Evolutionary conservation across 2,888 invertebrate genomes (phyloP).

Genomic region (Agelastica alni): DNA sequence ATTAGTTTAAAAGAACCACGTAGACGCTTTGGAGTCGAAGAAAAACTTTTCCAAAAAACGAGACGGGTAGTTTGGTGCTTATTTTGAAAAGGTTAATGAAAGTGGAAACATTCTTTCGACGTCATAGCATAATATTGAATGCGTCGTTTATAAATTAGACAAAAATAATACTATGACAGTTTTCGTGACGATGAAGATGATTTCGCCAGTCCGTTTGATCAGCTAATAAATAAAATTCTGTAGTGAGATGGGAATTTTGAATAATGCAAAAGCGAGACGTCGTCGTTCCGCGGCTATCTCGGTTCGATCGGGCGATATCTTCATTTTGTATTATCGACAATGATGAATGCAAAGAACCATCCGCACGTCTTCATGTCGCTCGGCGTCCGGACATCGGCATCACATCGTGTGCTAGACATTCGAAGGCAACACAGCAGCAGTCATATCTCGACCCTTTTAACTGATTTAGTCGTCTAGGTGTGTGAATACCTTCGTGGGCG

Average conservation of each 20-base stretch:
- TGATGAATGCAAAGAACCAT: conserved; percentile 28
- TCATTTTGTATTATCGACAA: conserved; percentile 21
- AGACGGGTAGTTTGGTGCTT: no score
- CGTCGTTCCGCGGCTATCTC: conserved; percentile 10
- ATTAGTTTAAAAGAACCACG: no score
- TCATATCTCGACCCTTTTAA: conserved; percentile 44
- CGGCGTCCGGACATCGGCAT: conserved; percentile 36
- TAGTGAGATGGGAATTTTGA: conserved; percentile 19
- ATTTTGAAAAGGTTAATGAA: no score
- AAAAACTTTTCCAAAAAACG: no score
- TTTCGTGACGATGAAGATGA: no score
- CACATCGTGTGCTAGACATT: conserved; percentile 49
- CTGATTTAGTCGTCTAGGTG: conserved; percentile 58
- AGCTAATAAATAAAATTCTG: no score
- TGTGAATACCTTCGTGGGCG: conserved; percentile 57
- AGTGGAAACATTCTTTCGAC: no score
- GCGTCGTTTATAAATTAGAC: no score
- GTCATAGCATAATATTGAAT: no score
- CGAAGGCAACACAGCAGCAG: conserved; percentile 38
- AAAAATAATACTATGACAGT: no score
- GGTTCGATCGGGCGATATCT: conserved; percentile 20
- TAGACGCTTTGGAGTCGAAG: no score
- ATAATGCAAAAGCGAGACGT: conserved; percentile 22
- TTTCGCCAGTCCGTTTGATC: no score
- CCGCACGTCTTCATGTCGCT: conserved; percentile 30